phyloP scores from a whole-genome alignment of 2,888 invertebrate genomes.

The Xanthorhoe spadicearia region DNA sequence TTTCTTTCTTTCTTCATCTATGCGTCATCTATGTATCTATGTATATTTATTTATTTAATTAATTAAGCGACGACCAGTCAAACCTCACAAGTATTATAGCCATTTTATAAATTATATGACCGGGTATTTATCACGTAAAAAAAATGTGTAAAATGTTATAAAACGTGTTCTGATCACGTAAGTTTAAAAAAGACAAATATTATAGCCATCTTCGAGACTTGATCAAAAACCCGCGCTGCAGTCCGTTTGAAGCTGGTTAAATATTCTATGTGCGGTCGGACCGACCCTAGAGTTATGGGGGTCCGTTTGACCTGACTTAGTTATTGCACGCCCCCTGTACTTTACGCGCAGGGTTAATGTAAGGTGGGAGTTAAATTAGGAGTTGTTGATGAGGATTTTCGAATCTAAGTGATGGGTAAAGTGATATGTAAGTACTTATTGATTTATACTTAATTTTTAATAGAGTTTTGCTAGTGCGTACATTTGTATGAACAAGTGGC shows the following conservation, averaged over 20 bases:
- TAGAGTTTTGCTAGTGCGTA: too few species aligned
- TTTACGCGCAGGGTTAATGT: conserved; percentile 38
- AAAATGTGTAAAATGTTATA: too few species aligned
- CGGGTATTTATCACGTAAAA: too few species aligned
- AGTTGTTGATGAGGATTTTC: conserved; percentile 24
- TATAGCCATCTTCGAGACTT: conserved; percentile 40
- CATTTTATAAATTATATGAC: too few species aligned
- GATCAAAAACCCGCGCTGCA: conserved; percentile 47
- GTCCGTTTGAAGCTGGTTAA: conserved; percentile 49
- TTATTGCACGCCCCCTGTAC: conserved; percentile 37
- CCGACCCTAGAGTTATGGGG: conserved; percentile 56
- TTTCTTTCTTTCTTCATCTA: too few species aligned
- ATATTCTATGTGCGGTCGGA: conserved; percentile 62
- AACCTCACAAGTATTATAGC: conserved; percentile 30
- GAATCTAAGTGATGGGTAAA: not conserved
- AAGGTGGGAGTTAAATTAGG: conserved; percentile 38
- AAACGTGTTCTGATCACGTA: too few species aligned
- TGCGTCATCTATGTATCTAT: too few species aligned
- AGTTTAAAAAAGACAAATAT: too few species aligned
- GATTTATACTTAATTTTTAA: too few species aligned
- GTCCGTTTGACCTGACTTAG: conserved; percentile 51
- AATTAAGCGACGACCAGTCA: not conserved
- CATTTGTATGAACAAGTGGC: too few species aligned
- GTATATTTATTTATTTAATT: too few species aligned
- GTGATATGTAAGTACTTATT: too few species aligned